Percentiles rank a stretch among this genome's conserved stretches.
These are phyloP conservation scores for Punctoribates punctum DNA, from an alignment of 2,888 invertebrate species.

Conservation along the genomic window DNA sequence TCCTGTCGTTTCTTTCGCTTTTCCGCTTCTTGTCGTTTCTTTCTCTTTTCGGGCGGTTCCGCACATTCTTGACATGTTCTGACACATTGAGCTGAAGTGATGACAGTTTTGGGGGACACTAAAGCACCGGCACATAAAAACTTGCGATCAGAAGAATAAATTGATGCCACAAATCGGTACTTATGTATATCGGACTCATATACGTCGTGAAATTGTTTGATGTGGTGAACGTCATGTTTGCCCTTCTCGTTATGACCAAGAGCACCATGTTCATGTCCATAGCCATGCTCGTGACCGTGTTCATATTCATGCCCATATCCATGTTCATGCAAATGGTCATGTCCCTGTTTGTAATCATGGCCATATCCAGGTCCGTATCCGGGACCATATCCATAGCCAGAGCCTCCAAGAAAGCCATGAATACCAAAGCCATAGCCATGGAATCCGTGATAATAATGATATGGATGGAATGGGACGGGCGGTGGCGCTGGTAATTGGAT, in stretches of 20 bases:
- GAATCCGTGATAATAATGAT: neutral
- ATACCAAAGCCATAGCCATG: neutral
- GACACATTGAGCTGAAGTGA: conserved; percentile 42
- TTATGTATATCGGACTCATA: conserved; percentile 28
- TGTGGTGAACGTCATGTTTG: neutral
- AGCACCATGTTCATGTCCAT: too few relatives aligned
- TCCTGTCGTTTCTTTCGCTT: neutral
- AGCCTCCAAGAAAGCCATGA: neutral
- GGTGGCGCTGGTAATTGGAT: conserved; percentile 24
- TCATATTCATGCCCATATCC: too few relatives aligned
- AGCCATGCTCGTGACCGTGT: too few relatives aligned
- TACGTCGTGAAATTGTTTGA: conserved; percentile 21
- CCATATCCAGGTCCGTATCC: too few relatives aligned
- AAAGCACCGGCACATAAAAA: conserved; percentile 38
- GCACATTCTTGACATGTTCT: too few relatives aligned
- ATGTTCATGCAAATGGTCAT: too few relatives aligned
- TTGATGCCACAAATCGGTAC: conserved; percentile 35
- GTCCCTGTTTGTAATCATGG: too few relatives aligned
- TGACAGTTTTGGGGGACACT: conserved; percentile 36
- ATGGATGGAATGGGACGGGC: neutral
- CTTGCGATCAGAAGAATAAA: conserved; percentile 34
- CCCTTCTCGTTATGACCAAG: too few relatives aligned
- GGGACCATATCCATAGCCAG: too few relatives aligned
- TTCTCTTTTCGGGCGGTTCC: neutral
- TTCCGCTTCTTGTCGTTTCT: neutral